phyloP scores from a whole-genome alignment of 1,140 invertebrate species.

The Arion vulgaris region DNA sequence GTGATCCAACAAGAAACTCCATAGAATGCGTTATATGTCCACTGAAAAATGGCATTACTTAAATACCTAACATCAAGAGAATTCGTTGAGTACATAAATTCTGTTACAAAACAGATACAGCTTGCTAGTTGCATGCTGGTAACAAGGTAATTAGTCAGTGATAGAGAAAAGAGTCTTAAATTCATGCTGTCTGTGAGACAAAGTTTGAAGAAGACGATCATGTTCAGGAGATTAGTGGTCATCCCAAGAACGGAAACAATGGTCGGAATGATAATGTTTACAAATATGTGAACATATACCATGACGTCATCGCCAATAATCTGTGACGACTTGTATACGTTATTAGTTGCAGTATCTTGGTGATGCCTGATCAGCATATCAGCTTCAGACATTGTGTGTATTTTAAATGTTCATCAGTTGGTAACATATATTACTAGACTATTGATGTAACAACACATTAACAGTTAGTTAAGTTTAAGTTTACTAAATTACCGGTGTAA shows the following conservation, averaged over 20 bases:
- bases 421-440: too few species aligned
- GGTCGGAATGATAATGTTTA: too few species aligned
- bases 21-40: not conserved
- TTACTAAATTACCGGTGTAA: too few species aligned
- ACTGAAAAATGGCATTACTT: not conserved
- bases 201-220: not conserved
- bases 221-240: not conserved
- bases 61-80: not conserved
- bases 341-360: too few species aligned
- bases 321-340: too few species aligned
- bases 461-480: too few species aligned
- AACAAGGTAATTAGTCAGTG: not conserved
- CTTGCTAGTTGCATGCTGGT: not conserved
- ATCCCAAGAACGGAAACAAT: not conserved
- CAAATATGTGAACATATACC: too few species aligned
- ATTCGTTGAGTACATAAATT: not conserved
- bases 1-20: not conserved
- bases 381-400: too few species aligned
- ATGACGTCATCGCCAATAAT: too few species aligned
- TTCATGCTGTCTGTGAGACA: not conserved
- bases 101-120: not conserved
- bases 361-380: too few species aligned
- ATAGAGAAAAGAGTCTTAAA: not conserved
- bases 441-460: too few species aligned
- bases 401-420: too few species aligned